Conservation (phyloP, 2,888 invertebrate genomes). For the Rutpela maculata region DNA sequence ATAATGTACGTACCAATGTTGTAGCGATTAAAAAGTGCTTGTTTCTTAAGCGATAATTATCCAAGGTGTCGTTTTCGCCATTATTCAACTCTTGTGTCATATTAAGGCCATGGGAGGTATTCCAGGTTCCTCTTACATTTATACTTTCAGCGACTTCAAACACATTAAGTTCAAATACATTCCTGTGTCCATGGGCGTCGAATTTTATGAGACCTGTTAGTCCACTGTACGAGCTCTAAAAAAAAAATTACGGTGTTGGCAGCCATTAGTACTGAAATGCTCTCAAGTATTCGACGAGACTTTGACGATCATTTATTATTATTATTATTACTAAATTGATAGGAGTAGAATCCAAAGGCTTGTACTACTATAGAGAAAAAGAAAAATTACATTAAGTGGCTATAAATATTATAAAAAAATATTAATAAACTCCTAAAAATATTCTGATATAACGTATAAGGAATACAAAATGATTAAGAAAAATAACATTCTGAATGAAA, state of each 20-base stretch:
- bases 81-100: slow-evolving; percentile 70
- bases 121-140: slow-evolving; percentile 70
- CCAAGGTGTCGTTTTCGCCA: slow-evolving; percentile 56
- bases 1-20: slow-evolving; percentile 77
- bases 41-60: slow-evolving; percentile 78
- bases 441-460: too few species aligned
- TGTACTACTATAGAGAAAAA: too few species aligned
- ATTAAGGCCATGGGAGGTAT: slow-evolving; percentile 63
- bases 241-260: background rate
- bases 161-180: slow-evolving; percentile 70
- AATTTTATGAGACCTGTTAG: slow-evolving; percentile 71
- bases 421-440: too few species aligned
- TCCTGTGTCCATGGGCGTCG: slow-evolving; percentile 71
- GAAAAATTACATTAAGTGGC: too few species aligned
- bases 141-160: slow-evolving; percentile 70
- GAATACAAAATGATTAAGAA: too few species aligned
- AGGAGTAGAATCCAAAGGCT: too few species aligned
- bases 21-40: slow-evolving; percentile 83
- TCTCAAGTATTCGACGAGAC: too few species aligned
- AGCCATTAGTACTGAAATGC: too few species aligned
- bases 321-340: too few species aligned
- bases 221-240: slow-evolving; percentile 69
- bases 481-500: too few species aligned
- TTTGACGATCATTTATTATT: too few species aligned
- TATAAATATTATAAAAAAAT: too few species aligned